Evolutionary conservation across 2,113 vertebrate species (phyloP), one percentile per base, ranked within the genome.

Genomic region (Spermophilus dauricus): DNA sequence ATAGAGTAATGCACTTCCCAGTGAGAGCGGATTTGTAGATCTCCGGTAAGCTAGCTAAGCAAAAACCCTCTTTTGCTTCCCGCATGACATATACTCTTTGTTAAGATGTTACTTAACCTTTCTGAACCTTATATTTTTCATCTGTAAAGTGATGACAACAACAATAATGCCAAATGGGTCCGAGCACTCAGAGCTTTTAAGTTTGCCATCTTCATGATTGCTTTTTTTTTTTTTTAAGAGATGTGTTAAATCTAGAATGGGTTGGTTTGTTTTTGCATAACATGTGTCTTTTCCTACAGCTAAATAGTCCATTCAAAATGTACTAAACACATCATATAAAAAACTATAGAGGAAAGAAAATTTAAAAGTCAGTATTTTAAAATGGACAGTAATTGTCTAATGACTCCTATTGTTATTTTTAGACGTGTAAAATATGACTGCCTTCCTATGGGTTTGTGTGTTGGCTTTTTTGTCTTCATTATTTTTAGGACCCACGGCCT

Each of bases 201-300:
- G 20, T n/a, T 94, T 87, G 2, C 34, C n/a, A 24, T 51, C 34
- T 37, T 37, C 13, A 24, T 67, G 65, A 69, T 51, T 83, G 16
- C 16, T 77, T 94, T 56, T 22, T 58, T 58, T 53, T 53, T 34
- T 85, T 95, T 91, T 51, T n/a, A 93, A 48, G 20, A 95, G 53
- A 86, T 86, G 37, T 82, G 42, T 30, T 85, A 85, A 78, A 87
- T 86, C 53, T 93, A 30, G 28, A 32, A 20, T n/a, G 32, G 42
- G 45, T 17, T 72, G 24, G 9, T 51, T 78, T 76, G 34, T 56
- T 89, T 94, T 93, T 81, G 18, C 10, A 42, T 86, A 75, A 34
- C 22, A 45, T 45, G 18, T 20, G 10, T 77, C 17, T 91, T 80
- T 92, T 84, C 13, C 17, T 67, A 1, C 9, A 72, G 51, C 81